Conservation (phyloP, 2,113 vertebrate species). For the Mola mola region DNA sequence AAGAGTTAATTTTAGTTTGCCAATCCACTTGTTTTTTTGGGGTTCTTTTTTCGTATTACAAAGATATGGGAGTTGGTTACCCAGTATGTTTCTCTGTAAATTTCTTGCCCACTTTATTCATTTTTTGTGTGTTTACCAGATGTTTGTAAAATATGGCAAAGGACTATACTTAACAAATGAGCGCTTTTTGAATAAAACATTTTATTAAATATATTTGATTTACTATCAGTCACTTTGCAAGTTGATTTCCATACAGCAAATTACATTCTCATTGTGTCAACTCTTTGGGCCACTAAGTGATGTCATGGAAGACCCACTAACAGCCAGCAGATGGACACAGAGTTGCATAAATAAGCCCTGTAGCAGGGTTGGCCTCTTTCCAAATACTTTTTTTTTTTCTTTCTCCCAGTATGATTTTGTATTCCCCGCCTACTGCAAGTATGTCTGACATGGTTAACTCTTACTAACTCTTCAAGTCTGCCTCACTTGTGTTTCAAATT, state of each 20-base stretch:
- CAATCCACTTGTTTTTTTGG: slow-evolving; percentile 31
- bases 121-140: slow-evolving; percentile 49
- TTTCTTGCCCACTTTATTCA: slow-evolving; percentile 34
- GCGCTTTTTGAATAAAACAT: slow-evolving; percentile 79
- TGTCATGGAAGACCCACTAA: slow-evolving; percentile 39
- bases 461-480: not conserved
- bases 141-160: slow-evolving; percentile 73
- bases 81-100: slow-evolving; percentile 50
- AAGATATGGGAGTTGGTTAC: slow-evolving; percentile 27
- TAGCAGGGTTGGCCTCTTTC: not conserved
- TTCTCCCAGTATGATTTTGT: slow-evolving; percentile 20
- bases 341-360: slow-evolving; percentile 16
- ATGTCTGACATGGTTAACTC: not conserved
- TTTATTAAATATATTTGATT: slow-evolving; percentile 58
- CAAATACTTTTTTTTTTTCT: too few relatives aligned
- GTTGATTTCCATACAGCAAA: not conserved
- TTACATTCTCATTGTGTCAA: not conserved
- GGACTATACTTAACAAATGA: slow-evolving; percentile 51
- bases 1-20: slow-evolving; percentile 42
- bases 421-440: not conserved
- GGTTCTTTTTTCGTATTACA: slow-evolving; percentile 9
- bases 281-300: slow-evolving; percentile 22
- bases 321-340: slow-evolving; percentile 66
- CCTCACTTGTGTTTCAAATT: too few relatives aligned
- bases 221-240: not conserved